Percentiles rank a stretch among this genome's conserved stretches.
phyloP scores from a whole-genome alignment of 2,797 vertebrate genomes.

The Neopelma chrysocephalum region DNA sequence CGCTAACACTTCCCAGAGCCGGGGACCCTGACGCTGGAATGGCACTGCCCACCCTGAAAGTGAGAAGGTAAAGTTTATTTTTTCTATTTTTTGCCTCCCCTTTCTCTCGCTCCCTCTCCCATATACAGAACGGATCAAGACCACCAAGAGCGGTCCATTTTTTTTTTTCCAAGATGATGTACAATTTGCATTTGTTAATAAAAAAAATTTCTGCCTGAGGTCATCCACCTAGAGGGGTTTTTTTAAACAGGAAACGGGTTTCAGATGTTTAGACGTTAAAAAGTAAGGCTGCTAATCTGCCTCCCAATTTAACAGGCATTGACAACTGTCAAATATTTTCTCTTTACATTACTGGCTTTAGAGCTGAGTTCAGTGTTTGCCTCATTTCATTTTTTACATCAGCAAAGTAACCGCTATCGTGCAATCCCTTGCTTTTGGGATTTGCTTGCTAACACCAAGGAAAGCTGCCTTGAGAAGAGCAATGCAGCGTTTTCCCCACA shows the following conservation, averaged over 20 bases:
- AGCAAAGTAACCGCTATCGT: not conserved
- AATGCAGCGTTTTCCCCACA: fast-evolving
- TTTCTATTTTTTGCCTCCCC: constrained; percentile 79
- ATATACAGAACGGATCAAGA: constrained; percentile 79
- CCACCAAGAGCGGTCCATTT: constrained; percentile 85
- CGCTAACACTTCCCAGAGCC: constrained; percentile 95
- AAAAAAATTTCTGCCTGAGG: constrained; percentile 67
- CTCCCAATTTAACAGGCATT: constrained; percentile 55
- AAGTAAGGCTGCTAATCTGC: constrained; percentile 75
- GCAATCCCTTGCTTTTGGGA: not conserved
- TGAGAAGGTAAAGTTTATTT: constrained; percentile 97
- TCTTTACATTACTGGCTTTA: constrained; percentile 1
- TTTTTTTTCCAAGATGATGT: constrained; percentile 57
- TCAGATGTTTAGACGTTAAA: constrained; percentile 80
- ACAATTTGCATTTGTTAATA: constrained; percentile 79
- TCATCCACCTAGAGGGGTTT: constrained; percentile 67
- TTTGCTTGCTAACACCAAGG: not conserved
- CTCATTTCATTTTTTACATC: not conserved
- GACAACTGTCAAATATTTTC: constrained; percentile 35
- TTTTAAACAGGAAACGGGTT: constrained; percentile 78
- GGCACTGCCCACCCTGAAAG: constrained; percentile 94
- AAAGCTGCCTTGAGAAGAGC: not conserved
- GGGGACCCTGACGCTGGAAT: constrained; percentile 83
- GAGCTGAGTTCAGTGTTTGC: not conserved
- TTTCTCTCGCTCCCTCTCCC: constrained; percentile 76